Percentiles rank a stretch among this genome's conserved stretches.
These are phyloP conservation scores for Drosophila histrio DNA, from an alignment of 2,888 invertebrate genomes.

Conservation along the genomic window DNA sequence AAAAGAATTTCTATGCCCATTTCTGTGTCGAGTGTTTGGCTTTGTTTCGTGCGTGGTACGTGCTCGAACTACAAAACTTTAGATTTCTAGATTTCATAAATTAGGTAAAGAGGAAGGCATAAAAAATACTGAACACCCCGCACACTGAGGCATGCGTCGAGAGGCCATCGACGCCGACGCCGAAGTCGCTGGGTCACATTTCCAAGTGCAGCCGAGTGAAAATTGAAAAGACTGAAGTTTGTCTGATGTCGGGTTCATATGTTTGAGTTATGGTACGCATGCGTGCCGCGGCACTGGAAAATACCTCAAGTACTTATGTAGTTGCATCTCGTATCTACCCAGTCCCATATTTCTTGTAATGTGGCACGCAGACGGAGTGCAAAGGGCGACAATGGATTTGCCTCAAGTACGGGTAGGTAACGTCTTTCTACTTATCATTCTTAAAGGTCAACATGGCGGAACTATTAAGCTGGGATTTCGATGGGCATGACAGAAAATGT, in stretches of 20 bases:
- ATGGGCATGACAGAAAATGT: slow-evolving; percentile 11
- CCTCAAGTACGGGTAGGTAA: slow-evolving; percentile 26
- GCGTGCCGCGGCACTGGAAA: slow-evolving; percentile 55
- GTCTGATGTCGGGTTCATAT: slow-evolving; percentile 40
- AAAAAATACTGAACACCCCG: slow-evolving; percentile 9
- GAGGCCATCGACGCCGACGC: slow-evolving; percentile 21
- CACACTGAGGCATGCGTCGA: slow-evolving; percentile 46
- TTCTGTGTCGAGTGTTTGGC: slow-evolving; percentile 58
- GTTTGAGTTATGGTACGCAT: slow-evolving; percentile 75
- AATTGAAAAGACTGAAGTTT: slow-evolving; percentile 49
- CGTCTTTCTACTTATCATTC: slow-evolving; percentile 30
- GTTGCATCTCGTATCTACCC: slow-evolving; percentile 9
- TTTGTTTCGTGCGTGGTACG: slow-evolving; percentile 65
- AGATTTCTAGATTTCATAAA: slow-evolving; percentile 66
- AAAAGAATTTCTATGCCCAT: slow-evolving; percentile 61
- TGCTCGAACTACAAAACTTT: slow-evolving; percentile 73
- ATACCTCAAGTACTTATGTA: slow-evolving; percentile 42
- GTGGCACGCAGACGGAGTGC: slow-evolving; percentile 17
- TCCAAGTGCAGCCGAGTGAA: slow-evolving; percentile 53
- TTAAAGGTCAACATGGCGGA: slow-evolving; percentile 25
- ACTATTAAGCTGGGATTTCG: slow-evolving; percentile 31
- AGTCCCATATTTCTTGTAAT: slow-evolving; percentile 9
- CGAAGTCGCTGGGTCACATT: slow-evolving; percentile 46
- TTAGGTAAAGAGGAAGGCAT: slow-evolving; percentile 57
- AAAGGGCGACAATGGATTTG: slow-evolving; percentile 24